These are phyloP conservation scores for Popillia japonica DNA, from an alignment of 1,140 invertebrate species.

Conservation along the genomic window DNA sequence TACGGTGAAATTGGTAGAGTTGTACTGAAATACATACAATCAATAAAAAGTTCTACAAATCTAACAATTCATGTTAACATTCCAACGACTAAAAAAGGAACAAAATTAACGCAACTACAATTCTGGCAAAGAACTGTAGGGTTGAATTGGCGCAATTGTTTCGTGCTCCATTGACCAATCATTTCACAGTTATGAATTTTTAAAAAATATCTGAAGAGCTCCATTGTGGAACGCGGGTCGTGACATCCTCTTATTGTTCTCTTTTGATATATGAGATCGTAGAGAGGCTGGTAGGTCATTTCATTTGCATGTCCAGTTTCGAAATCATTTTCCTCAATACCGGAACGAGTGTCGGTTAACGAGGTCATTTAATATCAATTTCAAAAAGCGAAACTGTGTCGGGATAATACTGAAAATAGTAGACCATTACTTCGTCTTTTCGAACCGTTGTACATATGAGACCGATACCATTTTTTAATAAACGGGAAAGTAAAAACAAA, in stretches of 20 bases:
- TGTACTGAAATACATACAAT: too few species aligned
- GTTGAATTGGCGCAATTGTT: constrained; percentile 13
- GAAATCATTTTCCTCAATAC: constrained; percentile 28
- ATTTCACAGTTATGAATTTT: constrained; percentile 22
- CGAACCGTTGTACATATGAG: constrained; percentile 7
- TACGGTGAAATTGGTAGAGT: too few species aligned
- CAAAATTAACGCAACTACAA: neutral
- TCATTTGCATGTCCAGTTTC: constrained; percentile 33
- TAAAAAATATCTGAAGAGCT: constrained; percentile 12
- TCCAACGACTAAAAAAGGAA: too few species aligned
- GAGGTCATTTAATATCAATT: constrained; percentile 34
- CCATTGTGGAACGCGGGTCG: neutral
- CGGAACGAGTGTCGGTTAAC: constrained; percentile 23
- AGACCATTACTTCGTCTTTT: constrained; percentile 21
- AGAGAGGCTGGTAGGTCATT: neutral
- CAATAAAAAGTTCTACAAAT: too few species aligned
- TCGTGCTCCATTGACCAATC: constrained; percentile 18
- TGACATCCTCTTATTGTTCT: constrained; percentile 29
- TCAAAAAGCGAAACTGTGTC: constrained; percentile 4
- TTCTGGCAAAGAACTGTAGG: neutral
- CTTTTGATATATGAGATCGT: neutral
- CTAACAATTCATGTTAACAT: too few species aligned
- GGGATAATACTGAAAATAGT: constrained; percentile 24
- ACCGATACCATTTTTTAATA: constrained; percentile 15
- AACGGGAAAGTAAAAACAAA: neutral